Evolutionary conservation across 2,888 invertebrate species (phyloP).

Genomic region (Macroteleia sp.): DNA sequence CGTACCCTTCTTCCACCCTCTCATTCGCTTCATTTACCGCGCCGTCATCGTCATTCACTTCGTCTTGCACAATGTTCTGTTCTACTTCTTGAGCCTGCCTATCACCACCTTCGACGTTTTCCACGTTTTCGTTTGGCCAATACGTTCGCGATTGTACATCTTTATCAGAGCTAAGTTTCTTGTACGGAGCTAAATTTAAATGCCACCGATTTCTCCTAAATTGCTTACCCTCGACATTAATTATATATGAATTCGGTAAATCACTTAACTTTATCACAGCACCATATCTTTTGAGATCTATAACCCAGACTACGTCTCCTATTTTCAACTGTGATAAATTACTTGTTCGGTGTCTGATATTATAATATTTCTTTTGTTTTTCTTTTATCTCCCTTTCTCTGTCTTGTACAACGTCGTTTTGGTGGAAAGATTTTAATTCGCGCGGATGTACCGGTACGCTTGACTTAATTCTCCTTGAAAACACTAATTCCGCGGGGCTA

Average conservation of each 20-base stretch:
- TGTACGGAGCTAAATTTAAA: slow-evolving; percentile 8
- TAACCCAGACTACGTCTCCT: slow-evolving; percentile 67
- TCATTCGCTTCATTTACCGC: not conserved
- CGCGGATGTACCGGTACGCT: not conserved
- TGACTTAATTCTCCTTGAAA: slow-evolving; percentile 15
- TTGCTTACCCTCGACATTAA: not conserved
- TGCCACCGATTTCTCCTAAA: slow-evolving; percentile 14
- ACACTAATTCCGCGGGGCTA: slow-evolving; percentile 20
- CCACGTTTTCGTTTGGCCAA: not conserved
- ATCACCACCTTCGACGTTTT: not conserved
- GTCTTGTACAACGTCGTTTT: slow-evolving; percentile 8
- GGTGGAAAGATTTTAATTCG: slow-evolving; percentile 7
- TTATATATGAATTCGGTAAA: slow-evolving; percentile 5
- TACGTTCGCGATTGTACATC: not conserved
- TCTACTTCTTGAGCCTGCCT: too few relatives aligned
- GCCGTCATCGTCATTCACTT: not conserved
- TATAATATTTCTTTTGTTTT: slow-evolving; percentile 51
- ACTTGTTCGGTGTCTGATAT: slow-evolving; percentile 53
- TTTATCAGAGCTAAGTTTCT: not conserved
- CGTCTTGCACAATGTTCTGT: not conserved
- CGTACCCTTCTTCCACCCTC: not conserved
- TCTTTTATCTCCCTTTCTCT: slow-evolving; percentile 48
- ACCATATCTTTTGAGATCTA: slow-evolving; percentile 46
- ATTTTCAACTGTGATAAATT: slow-evolving; percentile 38
- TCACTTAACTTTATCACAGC: not conserved